Conservation (phyloP, 2,113 vertebrate species). For the Centrocercus urophasianus region DNA sequence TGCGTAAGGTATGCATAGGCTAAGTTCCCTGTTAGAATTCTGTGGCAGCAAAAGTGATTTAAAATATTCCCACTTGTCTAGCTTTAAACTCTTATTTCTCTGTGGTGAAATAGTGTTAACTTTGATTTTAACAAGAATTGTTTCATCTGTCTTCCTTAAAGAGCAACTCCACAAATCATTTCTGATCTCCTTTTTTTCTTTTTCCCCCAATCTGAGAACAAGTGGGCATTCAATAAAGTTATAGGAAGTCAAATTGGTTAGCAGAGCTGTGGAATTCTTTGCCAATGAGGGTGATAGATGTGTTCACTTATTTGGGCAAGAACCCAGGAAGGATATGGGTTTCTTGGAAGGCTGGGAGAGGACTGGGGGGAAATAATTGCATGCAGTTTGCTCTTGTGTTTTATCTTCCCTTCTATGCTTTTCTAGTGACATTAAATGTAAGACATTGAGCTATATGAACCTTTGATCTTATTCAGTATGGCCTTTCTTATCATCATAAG, state of each 20-base stretch:
- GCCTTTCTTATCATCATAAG: background rate
- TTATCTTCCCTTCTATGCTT: background rate
- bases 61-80: background rate
- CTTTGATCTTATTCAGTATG: background rate
- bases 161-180: background rate
- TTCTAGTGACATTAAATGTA: background rate
- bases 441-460: background rate
- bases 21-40: background rate
- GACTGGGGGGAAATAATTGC: background rate
- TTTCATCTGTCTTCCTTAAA: background rate
- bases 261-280: background rate
- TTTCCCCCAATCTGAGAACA: background rate
- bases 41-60: background rate
- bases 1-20: background rate
- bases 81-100: background rate
- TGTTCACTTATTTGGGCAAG: background rate
- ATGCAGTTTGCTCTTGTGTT: background rate
- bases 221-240: background rate
- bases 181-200: background rate
- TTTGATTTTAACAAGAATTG: background rate
- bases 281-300: background rate
- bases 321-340: background rate
- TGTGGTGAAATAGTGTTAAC: background rate
- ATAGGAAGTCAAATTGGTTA: background rate
- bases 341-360: background rate